These are phyloP conservation scores for Daphoenositta chrysoptera DNA, from an alignment of 2,113 vertebrate genomes.

Conservation along the genomic window DNA sequence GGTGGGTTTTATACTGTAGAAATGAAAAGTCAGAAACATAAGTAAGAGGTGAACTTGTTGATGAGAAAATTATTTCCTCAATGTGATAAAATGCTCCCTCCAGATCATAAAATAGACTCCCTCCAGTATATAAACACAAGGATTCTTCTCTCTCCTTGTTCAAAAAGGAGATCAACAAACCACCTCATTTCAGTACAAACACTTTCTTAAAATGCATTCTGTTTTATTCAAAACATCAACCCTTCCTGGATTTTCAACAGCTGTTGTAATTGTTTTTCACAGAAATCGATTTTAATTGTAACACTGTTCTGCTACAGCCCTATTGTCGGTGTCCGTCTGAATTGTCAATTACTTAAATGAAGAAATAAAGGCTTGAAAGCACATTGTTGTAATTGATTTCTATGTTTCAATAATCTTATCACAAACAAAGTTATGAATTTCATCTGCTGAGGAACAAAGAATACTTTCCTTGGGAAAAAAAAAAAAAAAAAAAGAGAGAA, in stretches of 20 bases:
- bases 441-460: conserved; percentile 62
- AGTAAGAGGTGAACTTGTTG: background rate
- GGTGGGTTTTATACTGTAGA: background rate
- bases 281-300: conserved; percentile 64
- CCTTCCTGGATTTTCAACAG: conserved; percentile 52
- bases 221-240: conserved; percentile 46
- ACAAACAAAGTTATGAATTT: conserved; percentile 69
- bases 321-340: conserved; percentile 72
- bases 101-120: background rate
- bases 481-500: background rate
- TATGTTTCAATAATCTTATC: conserved; percentile 70
- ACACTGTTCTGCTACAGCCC: conserved; percentile 71
- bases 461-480: conserved; percentile 49
- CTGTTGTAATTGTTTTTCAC: conserved; percentile 64
- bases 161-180: conserved; percentile 24
- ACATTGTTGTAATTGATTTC: conserved; percentile 73
- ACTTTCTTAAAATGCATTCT: conserved; percentile 46
- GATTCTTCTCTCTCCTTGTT: background rate
- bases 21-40: conserved; percentile 22
- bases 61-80: conserved; percentile 30
- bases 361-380: conserved; percentile 66
- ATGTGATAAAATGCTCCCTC: background rate
- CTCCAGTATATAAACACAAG: background rate
- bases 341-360: conserved; percentile 69
- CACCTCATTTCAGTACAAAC: conserved; percentile 1